Conservation (phyloP, 2,113 vertebrate species). For the Noctilio leporinus region DNA sequence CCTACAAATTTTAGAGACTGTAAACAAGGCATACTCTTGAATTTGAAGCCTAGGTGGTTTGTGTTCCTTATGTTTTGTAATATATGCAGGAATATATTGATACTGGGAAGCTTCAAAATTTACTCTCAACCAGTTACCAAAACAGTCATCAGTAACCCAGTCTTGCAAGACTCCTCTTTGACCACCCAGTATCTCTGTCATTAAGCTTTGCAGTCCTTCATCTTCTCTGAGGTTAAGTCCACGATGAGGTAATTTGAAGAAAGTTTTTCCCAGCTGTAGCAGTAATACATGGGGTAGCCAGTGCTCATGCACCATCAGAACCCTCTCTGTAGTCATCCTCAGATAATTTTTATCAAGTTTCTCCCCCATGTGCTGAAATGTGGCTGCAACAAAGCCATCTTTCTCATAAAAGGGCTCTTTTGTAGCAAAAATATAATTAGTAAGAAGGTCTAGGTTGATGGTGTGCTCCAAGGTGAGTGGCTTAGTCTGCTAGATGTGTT, state of each 20-base stretch:
- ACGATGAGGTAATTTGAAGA: conserved; percentile 91
- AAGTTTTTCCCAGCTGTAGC: conserved; percentile 89
- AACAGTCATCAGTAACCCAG: conserved; percentile 85
- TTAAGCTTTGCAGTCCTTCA: conserved; percentile 89
- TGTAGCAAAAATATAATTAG: not conserved
- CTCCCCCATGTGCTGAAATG: conserved; percentile 84
- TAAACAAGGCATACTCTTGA: conserved; percentile 97
- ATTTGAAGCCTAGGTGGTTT: conserved; percentile 91
- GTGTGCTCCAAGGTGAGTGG: conserved; percentile 95
- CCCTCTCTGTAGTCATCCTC: conserved; percentile 86
- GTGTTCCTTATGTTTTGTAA: conserved; percentile 82
- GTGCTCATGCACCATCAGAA: conserved; percentile 90
- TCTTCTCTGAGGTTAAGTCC: conserved; percentile 91
- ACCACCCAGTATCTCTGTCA: conserved; percentile 93
- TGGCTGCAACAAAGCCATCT: conserved; percentile 86
- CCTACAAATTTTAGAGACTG: conserved; percentile 98
- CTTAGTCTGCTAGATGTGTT: conserved; percentile 93
- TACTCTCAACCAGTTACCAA: conserved; percentile 93
- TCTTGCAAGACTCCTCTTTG: no score
- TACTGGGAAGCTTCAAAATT: conserved; percentile 91
- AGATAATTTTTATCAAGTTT: conserved; percentile 82
- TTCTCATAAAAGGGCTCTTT: not conserved
- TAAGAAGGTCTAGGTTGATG: conserved; percentile 88
- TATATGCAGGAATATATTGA: not conserved
- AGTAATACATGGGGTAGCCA: conserved; percentile 87